Conservation (phyloP, 2,113 vertebrate species). For the Silurus glanis region DNA sequence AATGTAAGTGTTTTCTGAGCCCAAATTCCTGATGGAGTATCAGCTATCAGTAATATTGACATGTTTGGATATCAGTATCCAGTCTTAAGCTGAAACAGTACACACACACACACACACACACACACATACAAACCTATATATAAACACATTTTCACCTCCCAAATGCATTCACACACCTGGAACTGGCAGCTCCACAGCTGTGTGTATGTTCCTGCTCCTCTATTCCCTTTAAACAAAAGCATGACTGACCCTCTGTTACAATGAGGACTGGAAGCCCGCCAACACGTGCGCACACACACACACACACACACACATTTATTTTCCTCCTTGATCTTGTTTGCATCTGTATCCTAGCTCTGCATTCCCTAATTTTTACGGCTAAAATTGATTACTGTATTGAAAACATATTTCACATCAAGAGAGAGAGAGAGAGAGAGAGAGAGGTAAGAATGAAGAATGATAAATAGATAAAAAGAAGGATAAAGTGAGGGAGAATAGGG, state of each 20-base stretch:
- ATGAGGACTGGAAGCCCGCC: slow-evolving; percentile 48
- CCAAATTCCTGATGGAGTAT: slow-evolving; percentile 38
- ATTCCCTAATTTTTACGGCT: slow-evolving; percentile 67
- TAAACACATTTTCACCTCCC: background rate
- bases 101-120: slow-evolving; percentile 33
- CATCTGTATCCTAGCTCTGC: slow-evolving; percentile 42
- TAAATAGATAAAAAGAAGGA: background rate
- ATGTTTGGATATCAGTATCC: slow-evolving; percentile 51
- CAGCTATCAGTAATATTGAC: slow-evolving; percentile 50
- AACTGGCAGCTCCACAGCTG: slow-evolving; percentile 47
- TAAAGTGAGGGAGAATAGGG: background rate
- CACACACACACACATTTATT: slow-evolving; percentile 54
- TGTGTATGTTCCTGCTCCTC: slow-evolving; percentile 19
- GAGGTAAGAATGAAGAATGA: background rate
- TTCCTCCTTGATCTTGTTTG: slow-evolving; percentile 65
- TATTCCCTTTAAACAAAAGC: slow-evolving; percentile 54
- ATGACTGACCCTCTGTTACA: slow-evolving; percentile 54
- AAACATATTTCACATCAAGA: slow-evolving; percentile 72
- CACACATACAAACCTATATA: slow-evolving; percentile 2
- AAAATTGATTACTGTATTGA: slow-evolving; percentile 76
- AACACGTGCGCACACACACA: slow-evolving; percentile 48
- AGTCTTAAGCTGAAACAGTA: slow-evolving; percentile 24
- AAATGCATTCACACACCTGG: slow-evolving; percentile 21
- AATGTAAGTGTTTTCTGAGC: slow-evolving; percentile 27
- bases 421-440: slow-evolving; percentile 14